These are phyloP conservation scores for Drosophila mimetica DNA, from an alignment of 2,888 invertebrate genomes.

Conservation along the genomic window DNA sequence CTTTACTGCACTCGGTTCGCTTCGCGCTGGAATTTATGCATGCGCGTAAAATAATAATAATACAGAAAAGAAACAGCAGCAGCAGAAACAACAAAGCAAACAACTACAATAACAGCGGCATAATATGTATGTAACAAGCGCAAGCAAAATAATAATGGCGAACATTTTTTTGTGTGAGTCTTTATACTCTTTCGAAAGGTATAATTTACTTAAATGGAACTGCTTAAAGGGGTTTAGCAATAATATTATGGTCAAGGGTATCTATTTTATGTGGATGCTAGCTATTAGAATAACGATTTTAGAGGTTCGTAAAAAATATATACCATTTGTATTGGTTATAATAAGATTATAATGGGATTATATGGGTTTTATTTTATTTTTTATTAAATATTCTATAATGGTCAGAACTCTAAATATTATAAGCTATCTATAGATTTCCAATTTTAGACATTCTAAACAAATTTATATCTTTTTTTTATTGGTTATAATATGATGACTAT, in stretches of 20 bases:
- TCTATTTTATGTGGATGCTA: no score
- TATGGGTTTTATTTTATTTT: no score
- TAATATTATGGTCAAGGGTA: neutral
- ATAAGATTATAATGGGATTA: no score
- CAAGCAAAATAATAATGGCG: conserved; percentile 50
- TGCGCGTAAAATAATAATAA: conserved; percentile 71
- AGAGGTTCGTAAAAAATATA: no score
- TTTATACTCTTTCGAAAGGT: conserved; percentile 18
- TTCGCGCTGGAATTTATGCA: conserved; percentile 55
- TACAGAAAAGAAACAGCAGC: conserved; percentile 39
- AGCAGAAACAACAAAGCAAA: conserved; percentile 1
- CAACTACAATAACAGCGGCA: conserved; percentile 15
- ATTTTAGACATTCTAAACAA: no score
- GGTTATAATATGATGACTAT: no score
- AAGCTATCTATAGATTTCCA: no score
- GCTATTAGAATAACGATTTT: no score
- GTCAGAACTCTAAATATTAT: no score
- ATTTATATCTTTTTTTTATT: no score
- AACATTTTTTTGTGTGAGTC: conserved; percentile 21
- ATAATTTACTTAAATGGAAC: neutral
- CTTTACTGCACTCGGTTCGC: conserved; percentile 31
- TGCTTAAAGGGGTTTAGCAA: neutral
- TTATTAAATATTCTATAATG: no score
- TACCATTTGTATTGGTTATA: no score
- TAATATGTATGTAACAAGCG: conserved; percentile 19